phyloP scores from a whole-genome alignment of 2,888 invertebrate genomes.

The Papilio elwesi region DNA sequence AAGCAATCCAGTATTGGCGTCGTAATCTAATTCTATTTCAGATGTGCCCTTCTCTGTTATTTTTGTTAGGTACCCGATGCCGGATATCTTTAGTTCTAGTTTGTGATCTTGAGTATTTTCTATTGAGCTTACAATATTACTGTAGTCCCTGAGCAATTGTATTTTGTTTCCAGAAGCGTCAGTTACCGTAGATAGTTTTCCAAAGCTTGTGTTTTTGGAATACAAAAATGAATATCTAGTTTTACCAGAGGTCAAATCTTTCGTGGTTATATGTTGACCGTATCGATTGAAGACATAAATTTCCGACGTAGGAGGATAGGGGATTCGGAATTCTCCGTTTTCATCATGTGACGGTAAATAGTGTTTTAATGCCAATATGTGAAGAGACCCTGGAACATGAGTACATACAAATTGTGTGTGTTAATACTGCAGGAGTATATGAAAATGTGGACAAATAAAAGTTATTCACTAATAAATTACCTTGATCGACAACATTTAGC shows the following conservation, averaged over 20 bases:
- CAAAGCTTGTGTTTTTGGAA: constrained; percentile 98
- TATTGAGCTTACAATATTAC: constrained; percentile 95
- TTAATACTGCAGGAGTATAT: neutral
- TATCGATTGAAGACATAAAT: constrained; percentile 96
- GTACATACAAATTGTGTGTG: constrained; percentile 46
- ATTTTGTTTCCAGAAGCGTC: constrained; percentile 97
- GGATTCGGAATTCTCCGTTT: constrained; percentile 96
- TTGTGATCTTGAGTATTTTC: constrained; percentile 97
- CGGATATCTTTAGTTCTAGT: constrained; percentile 95
- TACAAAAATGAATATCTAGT: constrained; percentile 97
- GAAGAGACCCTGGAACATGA: constrained; percentile 86
- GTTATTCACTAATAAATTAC: constrained; percentile 58
- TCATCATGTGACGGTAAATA: constrained; percentile 94
- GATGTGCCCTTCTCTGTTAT: constrained; percentile 94
- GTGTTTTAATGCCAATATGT: constrained; percentile 93
- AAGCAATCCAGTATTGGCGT: constrained; percentile 93
- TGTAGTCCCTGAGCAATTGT: constrained; percentile 95
- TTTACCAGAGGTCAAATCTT: constrained; percentile 97
- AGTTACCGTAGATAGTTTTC: constrained; percentile 95
- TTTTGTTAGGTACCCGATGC: constrained; percentile 95
- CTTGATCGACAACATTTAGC: constrained; percentile 97
- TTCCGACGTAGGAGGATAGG: constrained; percentile 96
- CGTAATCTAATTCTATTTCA: constrained; percentile 95
- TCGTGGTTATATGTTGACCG: constrained; percentile 98
- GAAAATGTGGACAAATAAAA: neutral